Conservation (phyloP, 2,797 vertebrate genomes). For the Micromesistius poutassou region DNA sequence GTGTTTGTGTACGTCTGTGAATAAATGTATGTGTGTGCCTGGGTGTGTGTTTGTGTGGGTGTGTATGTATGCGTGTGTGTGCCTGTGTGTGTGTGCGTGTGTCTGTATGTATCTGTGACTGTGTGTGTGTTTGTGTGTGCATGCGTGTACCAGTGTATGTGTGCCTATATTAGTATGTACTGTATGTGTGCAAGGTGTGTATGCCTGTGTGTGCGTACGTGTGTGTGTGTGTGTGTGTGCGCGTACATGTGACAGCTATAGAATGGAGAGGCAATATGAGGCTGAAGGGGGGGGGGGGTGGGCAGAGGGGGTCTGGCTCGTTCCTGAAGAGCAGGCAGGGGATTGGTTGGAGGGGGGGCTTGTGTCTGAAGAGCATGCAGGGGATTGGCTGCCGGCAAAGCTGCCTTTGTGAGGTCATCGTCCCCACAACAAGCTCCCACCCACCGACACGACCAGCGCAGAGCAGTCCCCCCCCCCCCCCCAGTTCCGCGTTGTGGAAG, state of each 20-base stretch:
- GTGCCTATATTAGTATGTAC: slow-evolving; percentile 18
- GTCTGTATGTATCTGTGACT: neutral
- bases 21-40: neutral
- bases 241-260: slow-evolving; percentile 7
- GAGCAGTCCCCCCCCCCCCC: slow-evolving; percentile 8
- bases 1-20: slow-evolving; percentile 29
- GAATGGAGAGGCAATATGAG: slow-evolving; percentile 15
- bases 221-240: slow-evolving; percentile 31
- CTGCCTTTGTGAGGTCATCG: slow-evolving; percentile 77
- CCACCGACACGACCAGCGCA: slow-evolving; percentile 50
- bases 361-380: slow-evolving; percentile 37
- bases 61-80: neutral
- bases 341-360: slow-evolving; percentile 59
- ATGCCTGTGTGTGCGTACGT: slow-evolving; percentile 27
- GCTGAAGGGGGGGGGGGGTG: slow-evolving; percentile 12
- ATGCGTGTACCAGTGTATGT: slow-evolving; percentile 19
- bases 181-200: neutral
- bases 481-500: no score
- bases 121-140: no score
- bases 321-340: slow-evolving; percentile 39
- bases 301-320: slow-evolving; percentile 42
- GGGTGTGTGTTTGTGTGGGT: neutral
- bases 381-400: slow-evolving; percentile 71
- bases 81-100: neutral
- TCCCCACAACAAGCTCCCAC: slow-evolving; percentile 72